A percentile compares a stretch with the other conserved stretches of the same genome.
Conservation (phyloP, 1,140 invertebrate species). For the Rhynchophorus ferrugineus region DNA sequence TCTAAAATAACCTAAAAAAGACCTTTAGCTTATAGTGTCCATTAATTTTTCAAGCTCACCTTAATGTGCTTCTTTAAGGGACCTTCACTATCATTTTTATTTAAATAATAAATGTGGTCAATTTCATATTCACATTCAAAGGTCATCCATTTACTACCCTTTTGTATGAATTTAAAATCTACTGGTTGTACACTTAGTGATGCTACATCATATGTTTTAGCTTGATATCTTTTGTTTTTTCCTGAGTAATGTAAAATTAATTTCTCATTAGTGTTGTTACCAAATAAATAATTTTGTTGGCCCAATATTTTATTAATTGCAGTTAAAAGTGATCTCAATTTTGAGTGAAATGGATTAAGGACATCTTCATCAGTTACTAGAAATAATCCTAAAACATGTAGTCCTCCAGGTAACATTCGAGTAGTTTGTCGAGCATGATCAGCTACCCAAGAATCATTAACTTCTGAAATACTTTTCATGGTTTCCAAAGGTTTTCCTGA, state of each 20-base stretch:
- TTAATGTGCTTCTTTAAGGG: constrained; percentile 34
- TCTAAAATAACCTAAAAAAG: constrained; percentile 50
- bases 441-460: constrained; percentile 55
- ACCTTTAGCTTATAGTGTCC: background rate
- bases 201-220: constrained; percentile 45
- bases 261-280: constrained; percentile 45
- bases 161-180: constrained; percentile 58
- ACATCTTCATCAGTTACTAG: constrained; percentile 55
- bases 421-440: constrained; percentile 66
- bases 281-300: constrained; percentile 51
- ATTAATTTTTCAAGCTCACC: constrained; percentile 23
- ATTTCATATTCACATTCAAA: constrained; percentile 63
- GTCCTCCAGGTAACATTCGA: constrained; percentile 74
- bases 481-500: constrained; percentile 29
- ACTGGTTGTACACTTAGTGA: constrained; percentile 44
- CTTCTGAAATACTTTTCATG: constrained; percentile 36
- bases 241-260: constrained; percentile 47
- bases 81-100: constrained; percentile 23
- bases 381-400: constrained; percentile 62
- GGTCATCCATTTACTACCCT: constrained; percentile 57
- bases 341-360: constrained; percentile 47
- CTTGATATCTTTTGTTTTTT: constrained; percentile 40
- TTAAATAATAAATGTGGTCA: constrained; percentile 43
- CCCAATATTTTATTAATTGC: constrained; percentile 49
- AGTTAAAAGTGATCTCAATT: constrained; percentile 50